Conservation (phyloP, 2,888 invertebrate species). For the Onchidella celtica region DNA sequence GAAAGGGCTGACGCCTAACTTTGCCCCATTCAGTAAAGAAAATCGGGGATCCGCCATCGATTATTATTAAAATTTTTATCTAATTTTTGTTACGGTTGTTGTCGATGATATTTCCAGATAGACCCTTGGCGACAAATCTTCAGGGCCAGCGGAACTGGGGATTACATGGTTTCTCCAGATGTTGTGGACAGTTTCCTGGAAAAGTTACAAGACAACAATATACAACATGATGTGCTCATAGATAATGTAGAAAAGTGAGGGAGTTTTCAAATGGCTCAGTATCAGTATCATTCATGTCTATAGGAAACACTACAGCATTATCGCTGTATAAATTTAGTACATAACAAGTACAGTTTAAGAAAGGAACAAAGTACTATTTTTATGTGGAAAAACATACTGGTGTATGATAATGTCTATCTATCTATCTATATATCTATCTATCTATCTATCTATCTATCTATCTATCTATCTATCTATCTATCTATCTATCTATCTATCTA, state of each 20-base stretch:
- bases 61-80: neutral
- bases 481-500: too few species aligned
- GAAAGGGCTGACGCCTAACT: too few species aligned
- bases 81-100: neutral
- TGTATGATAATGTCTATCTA: too few species aligned
- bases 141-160: neutral
- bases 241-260: slow-evolving; percentile 34
- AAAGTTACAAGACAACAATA: neutral
- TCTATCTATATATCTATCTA: too few species aligned
- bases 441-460: neutral
- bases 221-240: slow-evolving; percentile 21
- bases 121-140: slow-evolving; percentile 10
- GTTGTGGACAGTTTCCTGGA: neutral
- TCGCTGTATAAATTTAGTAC: neutral
- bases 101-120: neutral
- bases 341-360: too few species aligned
- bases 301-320: neutral
- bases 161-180: slow-evolving; percentile 7
- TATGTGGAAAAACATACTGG: too few species aligned
- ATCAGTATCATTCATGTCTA: neutral
- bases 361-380: too few species aligned
- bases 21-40: neutral
- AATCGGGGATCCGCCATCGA: neutral
- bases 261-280: neutral
- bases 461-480: too few species aligned